A percentile compares a stretch with the other conserved stretches of the same genome.
phyloP scores from a whole-genome alignment of 2,797 vertebrate species.

The Aphelocoma californica region DNA sequence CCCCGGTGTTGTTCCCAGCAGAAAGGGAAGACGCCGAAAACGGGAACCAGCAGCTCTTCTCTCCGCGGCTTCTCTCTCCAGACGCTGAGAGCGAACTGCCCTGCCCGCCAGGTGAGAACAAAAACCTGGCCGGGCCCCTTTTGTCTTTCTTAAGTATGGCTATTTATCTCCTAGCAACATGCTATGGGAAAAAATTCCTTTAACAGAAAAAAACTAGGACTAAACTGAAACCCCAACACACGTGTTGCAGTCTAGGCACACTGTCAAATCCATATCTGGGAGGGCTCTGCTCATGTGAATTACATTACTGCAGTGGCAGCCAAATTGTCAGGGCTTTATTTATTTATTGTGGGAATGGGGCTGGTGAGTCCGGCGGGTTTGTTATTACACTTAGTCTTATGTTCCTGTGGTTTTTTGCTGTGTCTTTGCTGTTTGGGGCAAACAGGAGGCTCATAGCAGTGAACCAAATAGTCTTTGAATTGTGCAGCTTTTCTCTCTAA shows the following conservation, averaged over 20 bases:
- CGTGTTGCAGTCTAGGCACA: accelerated
- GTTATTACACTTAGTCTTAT: not conserved
- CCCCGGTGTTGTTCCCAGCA: no score
- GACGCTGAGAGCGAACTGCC: no score
- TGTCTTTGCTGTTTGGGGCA: not conserved
- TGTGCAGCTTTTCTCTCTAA: not conserved
- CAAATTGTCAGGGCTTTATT: not conserved
- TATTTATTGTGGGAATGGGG: not conserved
- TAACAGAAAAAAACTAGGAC: no score
- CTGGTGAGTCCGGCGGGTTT: not conserved
- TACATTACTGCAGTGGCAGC: not conserved
- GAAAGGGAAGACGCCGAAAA: no score
- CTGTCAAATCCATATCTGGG: not conserved
- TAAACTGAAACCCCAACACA: no score
- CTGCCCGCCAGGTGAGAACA: no score
- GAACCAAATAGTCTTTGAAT: not conserved
- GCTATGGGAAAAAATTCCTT: no score
- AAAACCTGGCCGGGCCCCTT: no score
- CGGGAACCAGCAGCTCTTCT: no score
- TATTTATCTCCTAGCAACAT: no score
- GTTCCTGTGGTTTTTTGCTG: not conserved
- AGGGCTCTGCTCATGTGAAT: not conserved
- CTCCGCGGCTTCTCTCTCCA: no score
- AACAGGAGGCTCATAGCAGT: not conserved
- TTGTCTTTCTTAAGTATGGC: no score